phyloP scores from a whole-genome alignment of 2,797 vertebrate genomes.

The Scleropages formosus region DNA sequence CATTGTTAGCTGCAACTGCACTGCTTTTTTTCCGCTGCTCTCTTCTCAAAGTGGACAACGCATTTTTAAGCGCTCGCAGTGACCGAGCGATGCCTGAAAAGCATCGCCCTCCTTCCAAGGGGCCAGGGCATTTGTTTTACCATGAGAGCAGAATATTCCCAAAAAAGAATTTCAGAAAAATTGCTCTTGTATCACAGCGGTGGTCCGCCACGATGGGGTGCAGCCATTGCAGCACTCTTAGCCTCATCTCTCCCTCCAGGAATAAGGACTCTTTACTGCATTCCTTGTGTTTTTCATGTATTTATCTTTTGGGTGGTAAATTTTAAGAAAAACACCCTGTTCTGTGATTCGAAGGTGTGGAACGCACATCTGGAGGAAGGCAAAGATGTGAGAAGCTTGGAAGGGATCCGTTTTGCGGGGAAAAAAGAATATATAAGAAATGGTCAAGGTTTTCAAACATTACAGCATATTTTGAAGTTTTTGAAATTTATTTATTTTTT shows the following conservation, averaged over 20 bases:
- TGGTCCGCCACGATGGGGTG: background rate
- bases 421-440: slow-evolving; percentile 46
- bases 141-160: slow-evolving; percentile 36
- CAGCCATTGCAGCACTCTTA: too few relatives aligned
- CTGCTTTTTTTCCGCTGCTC: too few relatives aligned
- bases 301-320: background rate
- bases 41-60: too few relatives aligned
- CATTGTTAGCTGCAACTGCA: too few relatives aligned
- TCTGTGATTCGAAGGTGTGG: slow-evolving; percentile 51
- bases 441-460: slow-evolving; percentile 68
- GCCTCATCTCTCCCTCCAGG: background rate
- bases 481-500: slow-evolving; percentile 51
- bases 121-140: too few relatives aligned
- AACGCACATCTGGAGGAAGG: slow-evolving; percentile 74
- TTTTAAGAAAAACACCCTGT: slow-evolving; percentile 48
- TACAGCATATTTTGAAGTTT: slow-evolving; percentile 74
- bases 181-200: background rate
- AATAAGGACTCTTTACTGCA: too few relatives aligned
- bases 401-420: slow-evolving; percentile 75
- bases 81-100: too few relatives aligned
- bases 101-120: too few relatives aligned
- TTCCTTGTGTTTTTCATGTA: too few relatives aligned
- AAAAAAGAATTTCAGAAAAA: slow-evolving; percentile 58
- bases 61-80: too few relatives aligned
- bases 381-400: slow-evolving; percentile 56